Conservation (phyloP, 2,888 invertebrate species). For the Alcis repandata region DNA sequence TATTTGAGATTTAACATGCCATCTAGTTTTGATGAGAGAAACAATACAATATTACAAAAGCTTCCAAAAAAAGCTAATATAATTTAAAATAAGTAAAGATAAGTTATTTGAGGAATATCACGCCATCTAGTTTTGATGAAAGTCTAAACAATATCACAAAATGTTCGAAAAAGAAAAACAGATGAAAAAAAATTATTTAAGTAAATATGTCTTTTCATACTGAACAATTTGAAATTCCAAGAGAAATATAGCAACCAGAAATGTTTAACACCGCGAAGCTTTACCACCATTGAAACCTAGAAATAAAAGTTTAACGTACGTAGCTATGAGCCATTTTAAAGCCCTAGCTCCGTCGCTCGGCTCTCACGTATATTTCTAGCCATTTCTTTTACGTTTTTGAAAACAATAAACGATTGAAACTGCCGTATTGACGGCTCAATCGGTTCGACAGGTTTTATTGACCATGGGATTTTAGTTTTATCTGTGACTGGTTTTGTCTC, state of each 20-base stretch:
- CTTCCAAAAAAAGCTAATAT: too few species aligned
- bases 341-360: conserved; percentile 13
- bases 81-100: too few species aligned
- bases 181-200: too few species aligned
- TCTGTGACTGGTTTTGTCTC: conserved; percentile 15
- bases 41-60: too few species aligned
- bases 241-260: background rate
- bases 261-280: background rate
- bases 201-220: too few species aligned
- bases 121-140: too few species aligned
- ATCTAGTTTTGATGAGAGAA: too few species aligned
- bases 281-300: background rate
- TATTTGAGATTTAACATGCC: too few species aligned
- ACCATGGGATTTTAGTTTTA: conserved; percentile 49
- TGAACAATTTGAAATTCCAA: too few species aligned
- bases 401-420: conserved; percentile 51
- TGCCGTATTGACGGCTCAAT: conserved; percentile 57
- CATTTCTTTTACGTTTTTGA: conserved; percentile 45
- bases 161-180: too few species aligned
- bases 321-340: background rate
- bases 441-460: conserved; percentile 74
- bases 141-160: too few species aligned
- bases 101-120: too few species aligned
- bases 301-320: background rate
- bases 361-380: conserved; percentile 43